Conservation (phyloP, 2,888 invertebrate species). For the Macrophya alboannulata region DNA sequence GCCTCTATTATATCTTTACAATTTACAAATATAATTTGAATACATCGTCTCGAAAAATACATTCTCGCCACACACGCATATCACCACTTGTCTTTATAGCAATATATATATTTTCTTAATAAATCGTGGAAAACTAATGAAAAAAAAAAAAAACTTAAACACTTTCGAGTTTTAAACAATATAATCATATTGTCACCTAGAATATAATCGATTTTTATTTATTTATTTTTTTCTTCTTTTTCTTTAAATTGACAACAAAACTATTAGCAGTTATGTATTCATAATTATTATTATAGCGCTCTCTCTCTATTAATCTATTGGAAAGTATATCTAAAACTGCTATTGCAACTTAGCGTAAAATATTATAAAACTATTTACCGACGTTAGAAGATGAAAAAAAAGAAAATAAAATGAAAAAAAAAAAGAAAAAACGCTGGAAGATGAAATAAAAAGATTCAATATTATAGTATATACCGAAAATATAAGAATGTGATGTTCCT, state of each 20-base stretch:
- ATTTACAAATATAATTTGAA: constrained; percentile 78
- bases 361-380: constrained; percentile 48
- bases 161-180: constrained; percentile 67
- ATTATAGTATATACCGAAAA: background rate
- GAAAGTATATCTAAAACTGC: constrained; percentile 65
- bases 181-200: constrained; percentile 63
- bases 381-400: background rate
- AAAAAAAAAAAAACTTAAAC: constrained; percentile 71
- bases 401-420: background rate
- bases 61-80: constrained; percentile 71
- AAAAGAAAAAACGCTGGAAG: constrained; percentile 40
- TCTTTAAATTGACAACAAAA: constrained; percentile 67
- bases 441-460: constrained; percentile 55
- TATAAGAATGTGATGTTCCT: constrained; percentile 13
- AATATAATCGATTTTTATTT: constrained; percentile 55
- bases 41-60: constrained; percentile 77
- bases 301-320: constrained; percentile 62
- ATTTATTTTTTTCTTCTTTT: constrained; percentile 28
- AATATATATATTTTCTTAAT: constrained; percentile 63
- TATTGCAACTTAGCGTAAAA: constrained; percentile 58
- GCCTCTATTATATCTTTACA: constrained; percentile 74
- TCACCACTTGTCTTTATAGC: constrained; percentile 64
- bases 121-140: constrained; percentile 70
- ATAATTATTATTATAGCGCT: constrained; percentile 32
- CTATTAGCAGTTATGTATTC: constrained; percentile 62